Conservation (phyloP, 2,797 vertebrate species). For the Manis javanica region DNA sequence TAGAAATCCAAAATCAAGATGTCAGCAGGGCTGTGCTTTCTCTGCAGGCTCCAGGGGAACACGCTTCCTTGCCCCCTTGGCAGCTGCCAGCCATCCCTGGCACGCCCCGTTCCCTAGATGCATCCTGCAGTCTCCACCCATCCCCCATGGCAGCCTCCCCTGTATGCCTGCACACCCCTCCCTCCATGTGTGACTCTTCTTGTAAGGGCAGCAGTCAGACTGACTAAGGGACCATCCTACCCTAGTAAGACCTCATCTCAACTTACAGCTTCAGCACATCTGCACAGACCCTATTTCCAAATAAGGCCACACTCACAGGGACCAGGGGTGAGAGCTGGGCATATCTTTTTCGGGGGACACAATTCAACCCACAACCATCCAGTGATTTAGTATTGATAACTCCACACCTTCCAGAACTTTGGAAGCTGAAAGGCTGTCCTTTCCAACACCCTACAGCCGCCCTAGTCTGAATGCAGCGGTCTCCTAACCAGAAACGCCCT, state of each 20-base stretch:
- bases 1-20: background rate
- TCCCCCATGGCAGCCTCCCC: fast-evolving
- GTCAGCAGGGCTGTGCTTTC: background rate
- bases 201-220: background rate
- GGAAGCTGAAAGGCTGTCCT: background rate
- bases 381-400: background rate
- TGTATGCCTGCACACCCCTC: background rate
- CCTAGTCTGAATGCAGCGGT: background rate
- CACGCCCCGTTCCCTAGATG: fast-evolving
- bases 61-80: background rate
- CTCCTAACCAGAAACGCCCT: background rate
- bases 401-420: background rate
- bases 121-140: background rate
- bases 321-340: background rate
- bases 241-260: background rate
- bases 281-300: background rate
- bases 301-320: background rate
- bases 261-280: background rate
- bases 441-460: background rate
- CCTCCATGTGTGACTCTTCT: background rate
- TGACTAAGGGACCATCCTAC: background rate
- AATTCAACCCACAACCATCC: background rate
- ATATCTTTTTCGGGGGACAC: background rate
- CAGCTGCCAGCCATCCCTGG: no score
- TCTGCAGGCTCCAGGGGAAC: background rate